phyloP scores from a whole-genome alignment of 2,113 vertebrate species.

The Prunella fulvescens region DNA sequence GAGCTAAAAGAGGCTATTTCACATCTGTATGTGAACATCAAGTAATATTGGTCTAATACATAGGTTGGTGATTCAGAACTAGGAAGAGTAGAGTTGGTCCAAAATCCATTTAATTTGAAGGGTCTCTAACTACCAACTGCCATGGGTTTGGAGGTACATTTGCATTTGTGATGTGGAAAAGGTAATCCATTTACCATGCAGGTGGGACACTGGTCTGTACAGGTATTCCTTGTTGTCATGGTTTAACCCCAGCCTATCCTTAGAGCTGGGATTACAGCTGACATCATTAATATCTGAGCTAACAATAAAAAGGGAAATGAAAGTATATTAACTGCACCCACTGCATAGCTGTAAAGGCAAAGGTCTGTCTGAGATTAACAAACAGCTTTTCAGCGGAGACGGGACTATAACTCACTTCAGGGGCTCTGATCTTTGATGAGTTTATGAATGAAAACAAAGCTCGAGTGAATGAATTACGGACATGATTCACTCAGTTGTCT shows the following conservation, averaged over 20 bases:
- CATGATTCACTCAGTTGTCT: conserved; percentile 15
- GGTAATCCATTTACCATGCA: background rate
- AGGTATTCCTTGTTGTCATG: background rate
- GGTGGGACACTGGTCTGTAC: background rate
- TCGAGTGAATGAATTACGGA: background rate
- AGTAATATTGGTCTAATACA: background rate
- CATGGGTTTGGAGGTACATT: rapidly evolving
- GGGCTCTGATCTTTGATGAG: conserved; percentile 19
- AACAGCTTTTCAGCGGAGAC: background rate
- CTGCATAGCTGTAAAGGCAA: background rate
- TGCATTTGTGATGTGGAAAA: background rate
- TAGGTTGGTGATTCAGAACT: background rate
- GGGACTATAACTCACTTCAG: background rate
- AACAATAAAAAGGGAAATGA: conserved; percentile 3
- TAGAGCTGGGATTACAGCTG: background rate
- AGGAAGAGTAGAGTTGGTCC: background rate
- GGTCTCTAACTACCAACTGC: background rate
- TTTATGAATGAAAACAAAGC: conserved; percentile 54
- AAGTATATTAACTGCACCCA: conserved; percentile 5
- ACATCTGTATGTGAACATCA: background rate
- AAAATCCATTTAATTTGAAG: background rate
- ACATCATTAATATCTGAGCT: background rate
- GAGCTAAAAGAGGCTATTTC: background rate
- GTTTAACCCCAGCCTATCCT: background rate
- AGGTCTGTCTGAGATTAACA: background rate